Conservation (phyloP, 2,888 invertebrate genomes). For the Geophilus truncorum region DNA sequence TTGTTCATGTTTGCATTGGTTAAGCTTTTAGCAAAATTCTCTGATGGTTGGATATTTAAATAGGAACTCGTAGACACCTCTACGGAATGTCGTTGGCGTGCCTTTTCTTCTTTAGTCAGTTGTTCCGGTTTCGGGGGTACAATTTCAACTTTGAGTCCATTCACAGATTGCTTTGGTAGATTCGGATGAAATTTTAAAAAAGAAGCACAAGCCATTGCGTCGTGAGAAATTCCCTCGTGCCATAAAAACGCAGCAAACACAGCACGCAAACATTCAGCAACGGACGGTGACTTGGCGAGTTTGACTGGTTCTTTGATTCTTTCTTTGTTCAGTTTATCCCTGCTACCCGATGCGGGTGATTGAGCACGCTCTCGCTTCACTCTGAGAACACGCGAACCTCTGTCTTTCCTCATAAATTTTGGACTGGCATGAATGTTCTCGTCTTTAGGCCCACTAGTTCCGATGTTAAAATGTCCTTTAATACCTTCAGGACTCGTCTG, state of each 20-base stretch:
- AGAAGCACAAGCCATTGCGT: slow-evolving; percentile 96
- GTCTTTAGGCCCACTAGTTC: slow-evolving; percentile 52
- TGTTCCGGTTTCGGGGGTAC: slow-evolving; percentile 44
- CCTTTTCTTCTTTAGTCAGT: slow-evolving; percentile 43
- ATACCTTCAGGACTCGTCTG: slow-evolving; percentile 63
- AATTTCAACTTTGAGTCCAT: slow-evolving; percentile 50
- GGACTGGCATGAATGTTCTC: slow-evolving; percentile 54
- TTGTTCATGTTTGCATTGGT: slow-evolving; percentile 72
- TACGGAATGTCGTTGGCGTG: slow-evolving; percentile 77
- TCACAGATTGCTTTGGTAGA: slow-evolving; percentile 66
- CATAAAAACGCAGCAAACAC: slow-evolving; percentile 94
- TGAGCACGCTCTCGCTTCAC: slow-evolving; percentile 48
- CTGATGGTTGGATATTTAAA: slow-evolving; percentile 47
- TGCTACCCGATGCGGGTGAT: slow-evolving; percentile 46
- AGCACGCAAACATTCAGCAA: slow-evolving; percentile 86
- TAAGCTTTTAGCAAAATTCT: slow-evolving; percentile 70
- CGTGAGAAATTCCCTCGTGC: slow-evolving; percentile 96
- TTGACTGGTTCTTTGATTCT: slow-evolving; percentile 55
- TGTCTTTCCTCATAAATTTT: slow-evolving; percentile 56
- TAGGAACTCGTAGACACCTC: slow-evolving; percentile 58
- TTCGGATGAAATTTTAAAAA: slow-evolving; percentile 90
- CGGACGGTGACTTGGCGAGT: slow-evolving; percentile 82
- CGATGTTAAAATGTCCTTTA: slow-evolving; percentile 60
- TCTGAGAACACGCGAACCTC: slow-evolving; percentile 50
- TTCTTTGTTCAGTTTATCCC: slow-evolving; percentile 44